Evolutionary conservation across 2,888 invertebrate species (phyloP).

Genomic region (Cataglyphis altisquamis): DNA sequence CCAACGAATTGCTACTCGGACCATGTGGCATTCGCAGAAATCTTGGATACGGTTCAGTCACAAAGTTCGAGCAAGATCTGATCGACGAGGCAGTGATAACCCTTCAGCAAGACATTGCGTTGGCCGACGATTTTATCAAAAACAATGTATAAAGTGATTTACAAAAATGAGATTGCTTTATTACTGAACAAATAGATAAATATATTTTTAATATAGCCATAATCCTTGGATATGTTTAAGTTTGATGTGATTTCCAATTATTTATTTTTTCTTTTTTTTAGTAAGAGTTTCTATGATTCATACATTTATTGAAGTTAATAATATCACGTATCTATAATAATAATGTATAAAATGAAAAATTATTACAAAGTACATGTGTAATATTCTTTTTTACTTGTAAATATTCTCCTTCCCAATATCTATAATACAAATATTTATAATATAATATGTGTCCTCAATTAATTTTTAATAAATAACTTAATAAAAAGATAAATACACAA

Average conservation of each 20-base stretch:
- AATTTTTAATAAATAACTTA: conserved; percentile 14
- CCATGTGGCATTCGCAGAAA: conserved; percentile 50
- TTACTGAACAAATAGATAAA: not conserved
- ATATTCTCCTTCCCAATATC: not conserved
- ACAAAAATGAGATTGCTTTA: not conserved
- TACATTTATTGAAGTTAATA: not conserved
- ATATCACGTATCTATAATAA: not conserved
- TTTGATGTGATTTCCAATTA: not conserved
- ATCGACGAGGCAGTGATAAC: conserved; percentile 48
- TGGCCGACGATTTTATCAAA: not conserved
- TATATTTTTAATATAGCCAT: not conserved
- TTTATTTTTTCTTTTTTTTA: not conserved
- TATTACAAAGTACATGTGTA: not conserved
- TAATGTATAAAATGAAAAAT: not conserved
- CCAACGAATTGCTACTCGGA: conserved; percentile 54
- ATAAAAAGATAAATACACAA: not conserved
- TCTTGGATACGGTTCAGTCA: conserved; percentile 51
- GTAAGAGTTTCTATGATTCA: not conserved
- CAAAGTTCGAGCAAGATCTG: conserved; percentile 38
- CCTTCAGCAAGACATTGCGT: conserved; percentile 11
- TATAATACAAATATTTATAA: not conserved
- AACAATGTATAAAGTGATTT: not conserved
- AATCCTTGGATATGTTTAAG: not conserved
- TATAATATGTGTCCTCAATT: not conserved
- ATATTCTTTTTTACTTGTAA: not conserved